Percentiles rank a stretch among this genome's conserved stretches.
These are phyloP conservation scores for Megaceryle alcyon DNA, from an alignment of 2,797 vertebrate species.

Conservation along the genomic window DNA sequence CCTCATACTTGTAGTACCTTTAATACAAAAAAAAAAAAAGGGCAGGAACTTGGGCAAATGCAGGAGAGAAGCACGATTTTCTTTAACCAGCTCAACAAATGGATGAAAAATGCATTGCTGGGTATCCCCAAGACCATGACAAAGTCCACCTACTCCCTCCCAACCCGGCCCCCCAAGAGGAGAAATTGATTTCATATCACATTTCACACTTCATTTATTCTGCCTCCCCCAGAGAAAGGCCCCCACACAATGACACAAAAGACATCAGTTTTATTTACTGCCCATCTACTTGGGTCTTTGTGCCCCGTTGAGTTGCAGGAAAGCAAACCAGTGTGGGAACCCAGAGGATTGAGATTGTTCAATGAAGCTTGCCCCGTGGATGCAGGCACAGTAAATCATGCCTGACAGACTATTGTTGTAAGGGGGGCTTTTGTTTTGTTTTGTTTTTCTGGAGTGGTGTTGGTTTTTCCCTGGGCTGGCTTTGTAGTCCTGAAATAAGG, in stretches of 20 bases:
- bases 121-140: neutral
- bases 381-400: conserved; percentile 77
- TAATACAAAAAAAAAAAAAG: neutral
- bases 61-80: neutral
- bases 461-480: neutral
- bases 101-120: neutral
- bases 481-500: neutral
- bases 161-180: neutral
- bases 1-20: rapidly evolving
- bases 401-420: conserved; percentile 80
- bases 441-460: conserved; percentile 13
- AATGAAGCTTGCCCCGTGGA: conserved; percentile 79
- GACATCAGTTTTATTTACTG: conserved; percentile 71
- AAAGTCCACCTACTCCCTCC: conserved; percentile 7
- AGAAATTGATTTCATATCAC: conserved; percentile 79
- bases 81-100: neutral
- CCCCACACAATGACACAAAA: conserved; percentile 70
- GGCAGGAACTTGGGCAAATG: neutral
- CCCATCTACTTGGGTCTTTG: conserved; percentile 75
- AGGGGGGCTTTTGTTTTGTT: conserved; percentile 64
- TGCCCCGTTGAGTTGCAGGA: conserved; percentile 63
- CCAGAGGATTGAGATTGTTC: conserved; percentile 80
- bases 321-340: conserved; percentile 79
- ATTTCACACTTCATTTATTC: conserved; percentile 79
- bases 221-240: conserved; percentile 73